Percentiles rank a stretch among this genome's conserved stretches.
These are phyloP conservation scores for Mungos mungo DNA, from an alignment of 2,113 vertebrate genomes.

Conservation along the genomic window DNA sequence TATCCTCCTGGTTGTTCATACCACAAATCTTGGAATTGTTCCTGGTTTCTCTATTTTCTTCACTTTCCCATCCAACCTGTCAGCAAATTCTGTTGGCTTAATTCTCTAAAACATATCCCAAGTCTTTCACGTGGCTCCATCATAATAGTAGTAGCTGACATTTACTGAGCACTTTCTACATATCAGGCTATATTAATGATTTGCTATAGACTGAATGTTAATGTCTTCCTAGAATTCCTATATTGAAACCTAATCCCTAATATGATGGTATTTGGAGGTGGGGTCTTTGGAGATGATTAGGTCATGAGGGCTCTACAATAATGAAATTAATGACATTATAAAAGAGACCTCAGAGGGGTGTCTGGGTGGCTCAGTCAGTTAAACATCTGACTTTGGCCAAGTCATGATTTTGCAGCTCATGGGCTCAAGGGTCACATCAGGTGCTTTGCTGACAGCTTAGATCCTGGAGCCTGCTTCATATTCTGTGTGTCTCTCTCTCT, in stretches of 20 bases:
- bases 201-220: background rate
- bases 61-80: background rate
- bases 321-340: background rate
- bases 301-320: background rate
- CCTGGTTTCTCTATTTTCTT: constrained; percentile 41
- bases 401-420: too few relatives aligned
- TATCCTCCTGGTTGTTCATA: background rate
- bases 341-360: background rate
- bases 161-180: background rate
- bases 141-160: background rate
- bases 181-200: background rate
- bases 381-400: too few relatives aligned
- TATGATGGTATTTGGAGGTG: background rate
- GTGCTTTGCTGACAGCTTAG: too few relatives aligned
- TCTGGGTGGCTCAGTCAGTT: too few relatives aligned
- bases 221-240: background rate
- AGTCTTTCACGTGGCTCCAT: background rate
- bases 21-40: background rate
- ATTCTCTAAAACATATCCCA: background rate
- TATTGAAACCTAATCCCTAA: background rate
- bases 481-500: too few relatives aligned
- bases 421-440: too few relatives aligned
- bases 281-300: background rate
- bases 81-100: background rate
- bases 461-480: too few relatives aligned